Evolutionary conservation across 1,140 invertebrate species (phyloP).

Genomic region (Drosophila mojavensis): DNA sequence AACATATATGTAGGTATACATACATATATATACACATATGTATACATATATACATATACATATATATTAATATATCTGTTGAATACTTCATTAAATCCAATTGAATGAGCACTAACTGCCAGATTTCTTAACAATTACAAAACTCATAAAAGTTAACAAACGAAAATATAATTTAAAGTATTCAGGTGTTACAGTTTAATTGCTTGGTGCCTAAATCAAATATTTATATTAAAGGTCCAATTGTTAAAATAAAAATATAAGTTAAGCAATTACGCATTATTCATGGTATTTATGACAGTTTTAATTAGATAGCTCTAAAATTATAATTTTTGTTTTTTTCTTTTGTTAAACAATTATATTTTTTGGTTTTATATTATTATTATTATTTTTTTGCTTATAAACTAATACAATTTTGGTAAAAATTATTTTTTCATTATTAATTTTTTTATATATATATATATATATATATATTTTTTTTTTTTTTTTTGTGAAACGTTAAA

Average conservation of each 20-base stretch:
- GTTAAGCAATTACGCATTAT: constrained; percentile 17
- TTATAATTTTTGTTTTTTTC: no score
- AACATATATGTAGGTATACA: constrained; percentile 2
- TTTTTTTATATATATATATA: constrained; percentile 1
- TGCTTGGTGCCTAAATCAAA: background rate
- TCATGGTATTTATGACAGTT: background rate
- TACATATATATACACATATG: no score
- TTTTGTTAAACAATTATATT: constrained; percentile 51
- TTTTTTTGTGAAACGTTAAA: constrained; percentile 50
- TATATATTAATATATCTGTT: background rate
- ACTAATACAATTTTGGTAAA: constrained; percentile 63
- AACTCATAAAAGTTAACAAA: constrained; percentile 16
- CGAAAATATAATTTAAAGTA: constrained; percentile 1
- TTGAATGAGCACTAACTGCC: constrained; percentile 13
- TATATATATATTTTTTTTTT: constrained; percentile 16
- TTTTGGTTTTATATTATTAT: no score
- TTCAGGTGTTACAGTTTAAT: constrained; percentile 35
- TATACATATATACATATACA: background rate
- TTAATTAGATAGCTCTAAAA: constrained; percentile 10
- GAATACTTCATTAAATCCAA: constrained; percentile 15
- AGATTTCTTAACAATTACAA: constrained; percentile 35
- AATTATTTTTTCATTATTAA: constrained; percentile 6
- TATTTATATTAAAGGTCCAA: constrained; percentile 49
- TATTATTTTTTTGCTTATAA: constrained; percentile 34
- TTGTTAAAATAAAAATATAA: constrained; percentile 51